A percentile compares a stretch with the other conserved stretches of the same genome.
Conservation (phyloP, 2,113 vertebrate species). For the Pelmatolapia mariae region DNA sequence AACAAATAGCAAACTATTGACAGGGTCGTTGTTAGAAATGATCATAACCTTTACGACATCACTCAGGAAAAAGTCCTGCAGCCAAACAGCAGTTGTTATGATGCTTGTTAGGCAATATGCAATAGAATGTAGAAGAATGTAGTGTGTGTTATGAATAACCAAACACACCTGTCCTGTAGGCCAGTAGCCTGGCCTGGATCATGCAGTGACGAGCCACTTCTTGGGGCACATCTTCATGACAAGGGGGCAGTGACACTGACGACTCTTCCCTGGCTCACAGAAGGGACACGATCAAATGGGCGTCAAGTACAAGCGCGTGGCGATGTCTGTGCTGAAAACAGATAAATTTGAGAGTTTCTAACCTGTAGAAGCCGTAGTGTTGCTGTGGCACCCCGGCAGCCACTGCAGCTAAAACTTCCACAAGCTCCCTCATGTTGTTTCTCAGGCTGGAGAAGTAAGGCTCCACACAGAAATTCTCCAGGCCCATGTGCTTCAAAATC, state of each 20-base stretch:
- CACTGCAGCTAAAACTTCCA: conserved; percentile 81
- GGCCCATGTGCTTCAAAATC: conserved; percentile 80
- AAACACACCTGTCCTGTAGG: conserved; percentile 83
- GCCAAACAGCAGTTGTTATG: neutral
- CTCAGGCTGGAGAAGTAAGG: conserved; percentile 86
- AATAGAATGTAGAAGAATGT: neutral
- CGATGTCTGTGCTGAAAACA: neutral
- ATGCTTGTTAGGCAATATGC: neutral
- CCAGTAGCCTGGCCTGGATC: conserved; percentile 84
- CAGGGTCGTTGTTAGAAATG: neutral
- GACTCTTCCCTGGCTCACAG: conserved; percentile 6
- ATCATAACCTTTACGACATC: neutral
- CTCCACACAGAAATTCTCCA: conserved; percentile 88
- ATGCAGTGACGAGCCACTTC: conserved; percentile 86
- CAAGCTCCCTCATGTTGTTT: conserved; percentile 87
- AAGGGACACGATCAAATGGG: neutral
- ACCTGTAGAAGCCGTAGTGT: conserved; percentile 78
- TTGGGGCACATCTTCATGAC: conserved; percentile 70
- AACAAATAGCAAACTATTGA: neutral
- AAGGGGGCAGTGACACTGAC: neutral
- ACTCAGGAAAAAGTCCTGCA: neutral
- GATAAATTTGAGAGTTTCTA: neutral
- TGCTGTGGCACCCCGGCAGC: conserved; percentile 80
- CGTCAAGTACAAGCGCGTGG: neutral
- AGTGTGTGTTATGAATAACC: neutral